Evolutionary conservation across 2,888 invertebrate species (phyloP), one percentile per base, ranked within the genome.

Genomic region (Steromphala cineraria): DNA sequence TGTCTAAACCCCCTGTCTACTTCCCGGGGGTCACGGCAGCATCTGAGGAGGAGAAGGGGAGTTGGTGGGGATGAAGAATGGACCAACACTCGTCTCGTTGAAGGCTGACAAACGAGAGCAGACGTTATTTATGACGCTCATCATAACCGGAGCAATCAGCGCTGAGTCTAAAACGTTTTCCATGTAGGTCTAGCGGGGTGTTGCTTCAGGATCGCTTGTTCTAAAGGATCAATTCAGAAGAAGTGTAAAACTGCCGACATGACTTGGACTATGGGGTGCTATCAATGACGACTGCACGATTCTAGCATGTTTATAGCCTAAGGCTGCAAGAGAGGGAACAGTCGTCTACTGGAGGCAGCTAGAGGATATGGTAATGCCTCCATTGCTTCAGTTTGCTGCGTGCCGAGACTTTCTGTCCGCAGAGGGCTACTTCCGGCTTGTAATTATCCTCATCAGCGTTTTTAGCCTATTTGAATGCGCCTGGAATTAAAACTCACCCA

Each of bases 111-210:
- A 62, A 62, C 24, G 62, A 24, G 28, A 62, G 21, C 62, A 62
- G 62, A 62, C 62, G 62, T 62, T 62, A 62, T 62, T 62, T 21
- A 62, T 62, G 24, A n/a, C 10, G 62, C 62, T 62, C 62, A 24
- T 62, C 62, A 62, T 62, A 62, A 62, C 62, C 24, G 28, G 62
- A 62, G 62, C 17, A 62, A 62, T 62, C 62, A 62, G 28, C 62
- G 62, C 15, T 31, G 28, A 17, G 62, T 62, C 75, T 75, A 75
- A 75, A 75, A 75, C 75, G 75, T 24, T 75, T 75, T 75, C 75
- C 46, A 19, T 75, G 75, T 75, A 46, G 75, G 75, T 46, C 46
- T 40, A 52, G 52, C 46, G 46, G 52, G 46, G 75, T 52, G 75
- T 52, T 21, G 15, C 46, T 19, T 52, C 46, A 24, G 24, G 52